Evolutionary conservation across 2,113 vertebrate species (phyloP).

Genomic region (Ariopsis seemanni): DNA sequence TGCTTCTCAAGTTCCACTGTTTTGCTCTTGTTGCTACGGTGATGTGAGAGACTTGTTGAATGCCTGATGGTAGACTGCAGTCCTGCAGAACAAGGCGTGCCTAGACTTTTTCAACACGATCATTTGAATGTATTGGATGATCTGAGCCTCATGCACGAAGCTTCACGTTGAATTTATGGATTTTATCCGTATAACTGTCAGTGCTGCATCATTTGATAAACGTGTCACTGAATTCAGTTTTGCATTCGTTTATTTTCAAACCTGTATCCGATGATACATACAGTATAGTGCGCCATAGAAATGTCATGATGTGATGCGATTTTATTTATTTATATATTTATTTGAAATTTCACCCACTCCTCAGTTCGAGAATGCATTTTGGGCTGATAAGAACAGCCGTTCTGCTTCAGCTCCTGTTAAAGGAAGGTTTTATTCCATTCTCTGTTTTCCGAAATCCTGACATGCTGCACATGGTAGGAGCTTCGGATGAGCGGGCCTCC

Average conservation of each 20-base stretch:
- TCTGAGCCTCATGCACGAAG: neutral
- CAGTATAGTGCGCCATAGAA: neutral
- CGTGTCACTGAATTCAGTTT: neutral
- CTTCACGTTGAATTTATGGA: neutral
- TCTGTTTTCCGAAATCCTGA: constrained; percentile 5
- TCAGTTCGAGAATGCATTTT: neutral
- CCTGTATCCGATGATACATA: neutral
- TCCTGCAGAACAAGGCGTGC: constrained; percentile 15
- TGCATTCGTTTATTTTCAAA: neutral
- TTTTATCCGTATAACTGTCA: neutral
- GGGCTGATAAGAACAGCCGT: neutral
- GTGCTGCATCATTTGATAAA: neutral
- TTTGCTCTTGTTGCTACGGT: constrained; percentile 22
- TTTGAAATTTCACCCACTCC: neutral
- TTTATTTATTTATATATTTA: neutral
- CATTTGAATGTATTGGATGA: neutral
- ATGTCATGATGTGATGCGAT: neutral
- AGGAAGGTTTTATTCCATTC: neutral
- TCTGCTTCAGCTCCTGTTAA: neutral
- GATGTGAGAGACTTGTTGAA: constrained; percentile 12
- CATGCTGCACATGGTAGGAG: neutral
- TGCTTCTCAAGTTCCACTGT: constrained; percentile 2
- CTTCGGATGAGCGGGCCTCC: neutral
- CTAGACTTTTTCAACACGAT: neutral
- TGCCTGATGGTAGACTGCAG: constrained; percentile 20